These are phyloP conservation scores for Myiozetetes cayanensis DNA, from an alignment of 2,113 vertebrate genomes.

Conservation along the genomic window DNA sequence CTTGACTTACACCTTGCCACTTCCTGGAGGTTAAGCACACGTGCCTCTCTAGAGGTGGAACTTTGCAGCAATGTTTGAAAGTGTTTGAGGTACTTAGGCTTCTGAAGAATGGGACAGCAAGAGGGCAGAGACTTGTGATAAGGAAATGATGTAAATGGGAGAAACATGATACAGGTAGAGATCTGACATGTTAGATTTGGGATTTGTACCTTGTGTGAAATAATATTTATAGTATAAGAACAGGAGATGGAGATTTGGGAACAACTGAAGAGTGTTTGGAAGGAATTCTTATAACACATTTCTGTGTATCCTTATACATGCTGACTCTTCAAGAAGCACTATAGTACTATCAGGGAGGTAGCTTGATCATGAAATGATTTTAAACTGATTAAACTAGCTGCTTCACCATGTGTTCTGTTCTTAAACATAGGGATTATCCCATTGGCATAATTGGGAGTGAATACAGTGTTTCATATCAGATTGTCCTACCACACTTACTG, in stretches of 20 bases:
- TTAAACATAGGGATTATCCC: not conserved
- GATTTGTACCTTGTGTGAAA: not conserved
- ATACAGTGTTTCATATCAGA: not conserved
- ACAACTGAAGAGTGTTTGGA: not conserved
- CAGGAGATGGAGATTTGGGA: not conserved
- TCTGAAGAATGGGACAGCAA: not conserved
- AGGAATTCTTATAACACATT: not conserved
- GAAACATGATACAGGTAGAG: not conserved
- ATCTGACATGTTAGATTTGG: not conserved
- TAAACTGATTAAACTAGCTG: not conserved
- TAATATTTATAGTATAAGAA: not conserved
- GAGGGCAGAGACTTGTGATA: not conserved
- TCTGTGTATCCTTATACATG: fast-evolving
- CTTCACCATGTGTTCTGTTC: not conserved
- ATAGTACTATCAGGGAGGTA: not conserved
- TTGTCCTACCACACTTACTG: not conserved
- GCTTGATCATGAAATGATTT: not conserved
- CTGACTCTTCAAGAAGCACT: not conserved
- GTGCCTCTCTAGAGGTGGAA: not conserved
- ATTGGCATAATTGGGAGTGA: not conserved
- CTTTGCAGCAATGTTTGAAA: not conserved
- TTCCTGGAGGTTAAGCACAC: fast-evolving
- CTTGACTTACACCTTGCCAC: not conserved
- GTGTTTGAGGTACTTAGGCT: not conserved
- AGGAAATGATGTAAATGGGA: not conserved